phyloP scores from a whole-genome alignment of 30 jellyfish, hydroid and myxozoan species.

The Turritopsis rubra region DNA sequence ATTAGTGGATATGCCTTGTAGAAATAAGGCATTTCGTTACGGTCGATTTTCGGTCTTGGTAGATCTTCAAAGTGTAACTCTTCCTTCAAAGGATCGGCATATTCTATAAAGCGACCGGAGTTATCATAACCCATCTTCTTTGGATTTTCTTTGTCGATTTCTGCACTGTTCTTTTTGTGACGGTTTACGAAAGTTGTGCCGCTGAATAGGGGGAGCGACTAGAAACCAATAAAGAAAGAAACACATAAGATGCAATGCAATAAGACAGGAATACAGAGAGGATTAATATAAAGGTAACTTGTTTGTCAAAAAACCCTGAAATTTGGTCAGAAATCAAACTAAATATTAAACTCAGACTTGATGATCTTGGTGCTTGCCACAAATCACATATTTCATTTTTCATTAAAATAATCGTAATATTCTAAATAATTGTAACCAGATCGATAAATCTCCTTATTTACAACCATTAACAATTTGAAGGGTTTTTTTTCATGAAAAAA shows the following conservation, averaged over 20 bases:
- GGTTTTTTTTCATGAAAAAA: too few relatives aligned
- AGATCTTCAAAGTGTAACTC: not conserved
- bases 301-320: too few relatives aligned
- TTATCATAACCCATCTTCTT: not conserved
- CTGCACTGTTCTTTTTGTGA: not conserved
- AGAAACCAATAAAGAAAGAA: not conserved
- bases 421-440: too few relatives aligned
- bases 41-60: not conserved
- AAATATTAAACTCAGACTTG: too few relatives aligned
- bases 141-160: not conserved
- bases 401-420: too few relatives aligned
- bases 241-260: not conserved
- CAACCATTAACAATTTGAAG: too few relatives aligned
- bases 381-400: too few relatives aligned
- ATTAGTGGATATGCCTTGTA: constrained; percentile 3
- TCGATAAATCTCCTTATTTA: too few relatives aligned
- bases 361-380: too few relatives aligned
- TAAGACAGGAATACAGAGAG: too few relatives aligned
- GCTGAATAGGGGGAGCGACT: not conserved
- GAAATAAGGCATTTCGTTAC: constrained; percentile 15
- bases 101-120: not conserved
- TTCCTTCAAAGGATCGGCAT: not conserved
- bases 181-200: not conserved
- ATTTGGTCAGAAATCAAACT: too few relatives aligned
- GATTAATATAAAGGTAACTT: too few relatives aligned